Conservation (phyloP, 1,140 invertebrate species). For the Drosophila gunungcola region DNA sequence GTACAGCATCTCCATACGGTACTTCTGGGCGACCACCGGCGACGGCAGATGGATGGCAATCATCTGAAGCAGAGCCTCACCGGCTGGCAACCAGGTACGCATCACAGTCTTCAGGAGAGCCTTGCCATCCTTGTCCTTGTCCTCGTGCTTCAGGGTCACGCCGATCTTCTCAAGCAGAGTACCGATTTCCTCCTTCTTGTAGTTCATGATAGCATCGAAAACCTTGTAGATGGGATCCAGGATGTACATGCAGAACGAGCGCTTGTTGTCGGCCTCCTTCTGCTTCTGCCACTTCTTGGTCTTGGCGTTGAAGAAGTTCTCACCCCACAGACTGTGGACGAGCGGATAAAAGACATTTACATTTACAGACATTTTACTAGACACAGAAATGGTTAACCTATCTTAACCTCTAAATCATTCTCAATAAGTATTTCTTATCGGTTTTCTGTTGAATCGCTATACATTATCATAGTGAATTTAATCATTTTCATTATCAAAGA, state of each 20-base stretch:
- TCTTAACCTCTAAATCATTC: not conserved
- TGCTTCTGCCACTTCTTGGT: constrained; percentile 99
- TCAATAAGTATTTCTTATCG: not conserved
- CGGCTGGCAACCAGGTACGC: constrained; percentile 99
- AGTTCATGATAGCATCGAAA: constrained; percentile 99
- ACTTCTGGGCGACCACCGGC: constrained; percentile 99
- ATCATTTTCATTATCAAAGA: not conserved
- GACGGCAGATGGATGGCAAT: constrained; percentile 99
- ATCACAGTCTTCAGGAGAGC: constrained; percentile 97
- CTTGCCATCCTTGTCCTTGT: constrained; percentile 98
- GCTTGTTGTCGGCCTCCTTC: constrained; percentile 95
- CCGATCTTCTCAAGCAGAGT: constrained; percentile 94
- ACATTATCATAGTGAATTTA: not conserved
- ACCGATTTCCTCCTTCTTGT: constrained; percentile 97
- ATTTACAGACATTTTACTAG: not conserved
- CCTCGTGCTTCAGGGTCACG: constrained; percentile 96
- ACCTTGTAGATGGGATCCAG: constrained; percentile 99
- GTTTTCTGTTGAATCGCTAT: not conserved
- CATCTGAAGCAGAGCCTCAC: constrained; percentile 99
- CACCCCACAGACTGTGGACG: constrained; percentile 92
- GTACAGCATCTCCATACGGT: constrained; percentile 99
- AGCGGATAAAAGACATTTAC: not conserved
- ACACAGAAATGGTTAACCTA: not conserved
- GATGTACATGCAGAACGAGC: constrained; percentile 99
- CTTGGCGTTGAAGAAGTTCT: constrained; percentile 99